phyloP scores from a whole-genome alignment of 2,888 invertebrate genomes.

The Melikaiella ostensackeni region DNA sequence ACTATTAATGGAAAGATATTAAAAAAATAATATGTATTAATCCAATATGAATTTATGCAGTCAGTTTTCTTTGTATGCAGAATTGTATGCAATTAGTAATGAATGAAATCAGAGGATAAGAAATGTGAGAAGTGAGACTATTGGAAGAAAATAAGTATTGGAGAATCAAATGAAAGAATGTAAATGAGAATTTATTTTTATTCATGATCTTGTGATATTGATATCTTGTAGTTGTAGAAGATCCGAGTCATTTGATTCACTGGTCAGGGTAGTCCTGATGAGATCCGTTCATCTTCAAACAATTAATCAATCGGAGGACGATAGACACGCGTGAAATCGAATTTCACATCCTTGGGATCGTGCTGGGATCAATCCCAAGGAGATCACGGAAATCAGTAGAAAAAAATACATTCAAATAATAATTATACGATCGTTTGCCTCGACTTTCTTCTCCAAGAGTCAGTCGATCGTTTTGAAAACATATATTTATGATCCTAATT shows the following conservation, averaged over 20 bases:
- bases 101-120: no score
- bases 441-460: constrained; percentile 8
- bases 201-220: constrained; percentile 2
- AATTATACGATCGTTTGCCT: constrained; percentile 3
- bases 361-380: constrained; percentile 19
- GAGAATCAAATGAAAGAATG: not conserved
- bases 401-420: constrained; percentile 14
- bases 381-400: not conserved
- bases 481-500: constrained; percentile 5
- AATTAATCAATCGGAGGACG: constrained; percentile 62
- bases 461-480: not conserved
- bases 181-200: not conserved
- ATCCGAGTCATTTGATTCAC: constrained; percentile 3
- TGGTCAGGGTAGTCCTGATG: constrained; percentile 8
- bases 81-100: not conserved
- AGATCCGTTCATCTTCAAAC: constrained; percentile 50
- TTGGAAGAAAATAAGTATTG: not conserved
- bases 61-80: not conserved
- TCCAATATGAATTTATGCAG: no score
- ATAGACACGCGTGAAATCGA: constrained; percentile 67
- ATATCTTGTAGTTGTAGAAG: constrained; percentile 1
- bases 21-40: not conserved
- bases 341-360: constrained; percentile 58
- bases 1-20: not conserved
- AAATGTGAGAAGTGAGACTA: not conserved